Evolutionary conservation across 2,888 invertebrate genomes (phyloP).

Genomic region (Hirtodrosophila cameraria): DNA sequence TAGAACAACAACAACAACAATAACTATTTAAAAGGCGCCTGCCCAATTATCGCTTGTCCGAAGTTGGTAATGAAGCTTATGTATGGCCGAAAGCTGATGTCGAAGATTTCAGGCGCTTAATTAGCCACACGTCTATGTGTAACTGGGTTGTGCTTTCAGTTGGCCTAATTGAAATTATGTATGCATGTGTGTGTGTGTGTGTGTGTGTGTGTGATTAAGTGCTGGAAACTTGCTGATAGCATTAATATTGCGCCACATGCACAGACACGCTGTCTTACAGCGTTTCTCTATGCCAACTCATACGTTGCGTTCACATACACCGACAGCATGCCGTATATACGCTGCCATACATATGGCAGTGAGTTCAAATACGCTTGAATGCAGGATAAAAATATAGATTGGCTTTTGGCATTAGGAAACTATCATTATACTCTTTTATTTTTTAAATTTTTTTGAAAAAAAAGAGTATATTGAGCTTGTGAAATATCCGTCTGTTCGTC

Average conservation of each 20-base stretch:
- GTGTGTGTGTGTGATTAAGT: slow-evolving; percentile 2
- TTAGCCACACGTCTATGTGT: slow-evolving; percentile 56
- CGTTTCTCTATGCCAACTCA: background rate
- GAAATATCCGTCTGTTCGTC: too few relatives aligned
- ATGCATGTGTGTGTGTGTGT: slow-evolving; percentile 3
- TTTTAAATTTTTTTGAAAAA: too few relatives aligned
- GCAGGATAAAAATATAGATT: too few relatives aligned
- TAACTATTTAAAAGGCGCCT: slow-evolving; percentile 6
- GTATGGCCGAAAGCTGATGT: slow-evolving; percentile 12
- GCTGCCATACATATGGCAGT: too few relatives aligned
- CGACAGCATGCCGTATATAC: too few relatives aligned
- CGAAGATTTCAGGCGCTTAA: slow-evolving; percentile 59
- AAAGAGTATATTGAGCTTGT: too few relatives aligned
- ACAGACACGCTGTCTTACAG: slow-evolving; percentile 36
- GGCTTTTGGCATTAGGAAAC: too few relatives aligned
- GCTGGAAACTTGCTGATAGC: slow-evolving; percentile 37
- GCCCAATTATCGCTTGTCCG: slow-evolving; percentile 54
- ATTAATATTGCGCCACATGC: slow-evolving; percentile 57
- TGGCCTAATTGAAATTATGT: slow-evolving; percentile 68
- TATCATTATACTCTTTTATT: too few relatives aligned
- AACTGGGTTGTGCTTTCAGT: slow-evolving; percentile 40
- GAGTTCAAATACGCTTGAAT: too few relatives aligned
- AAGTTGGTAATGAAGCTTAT: slow-evolving; percentile 37
- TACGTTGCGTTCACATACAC: background rate
- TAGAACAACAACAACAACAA: slow-evolving; percentile 11